phyloP scores from a whole-genome alignment of 1,140 invertebrate genomes.

The Drosophila repletoides region DNA sequence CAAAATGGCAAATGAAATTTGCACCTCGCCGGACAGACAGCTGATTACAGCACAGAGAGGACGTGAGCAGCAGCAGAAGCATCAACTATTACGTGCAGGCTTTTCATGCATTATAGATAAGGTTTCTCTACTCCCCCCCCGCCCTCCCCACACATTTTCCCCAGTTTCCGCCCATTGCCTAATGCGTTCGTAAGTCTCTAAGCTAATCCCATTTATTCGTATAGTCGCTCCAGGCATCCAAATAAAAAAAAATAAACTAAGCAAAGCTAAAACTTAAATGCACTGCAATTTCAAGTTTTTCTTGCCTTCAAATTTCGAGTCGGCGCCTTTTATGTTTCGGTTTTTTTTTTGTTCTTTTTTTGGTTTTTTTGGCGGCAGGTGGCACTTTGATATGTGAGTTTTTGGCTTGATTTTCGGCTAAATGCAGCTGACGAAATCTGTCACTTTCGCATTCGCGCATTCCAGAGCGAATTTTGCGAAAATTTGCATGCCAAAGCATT shows the following conservation, averaged over 20 bases:
- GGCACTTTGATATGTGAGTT: slow-evolving; percentile 37
- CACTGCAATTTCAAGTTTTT: slow-evolving; percentile 52
- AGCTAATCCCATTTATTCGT: slow-evolving; percentile 62
- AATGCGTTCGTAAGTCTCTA: slow-evolving; percentile 71
- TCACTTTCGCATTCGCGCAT: slow-evolving; percentile 42
- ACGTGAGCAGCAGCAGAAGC: slow-evolving; percentile 17
- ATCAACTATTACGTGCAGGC: slow-evolving; percentile 51
- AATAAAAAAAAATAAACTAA: slow-evolving; percentile 35
- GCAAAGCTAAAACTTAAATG: slow-evolving; percentile 58
- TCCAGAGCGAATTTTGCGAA: slow-evolving; percentile 38
- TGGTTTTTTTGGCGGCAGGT: slow-evolving; percentile 35
- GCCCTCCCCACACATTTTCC: not conserved
- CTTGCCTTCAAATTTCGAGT: too few relatives aligned
- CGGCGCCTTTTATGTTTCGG: slow-evolving; percentile 35
- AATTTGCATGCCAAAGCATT: slow-evolving; percentile 78
- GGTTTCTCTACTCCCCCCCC: not conserved
- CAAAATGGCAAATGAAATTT: slow-evolving; percentile 58
- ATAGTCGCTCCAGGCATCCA: slow-evolving; percentile 14
- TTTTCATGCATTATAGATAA: slow-evolving; percentile 36
- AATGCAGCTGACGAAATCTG: slow-evolving; percentile 33
- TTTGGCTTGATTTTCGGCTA: slow-evolving; percentile 2
- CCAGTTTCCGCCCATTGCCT: slow-evolving; percentile 17
- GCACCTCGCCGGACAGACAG: slow-evolving; percentile 52
- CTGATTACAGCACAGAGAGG: slow-evolving; percentile 34
- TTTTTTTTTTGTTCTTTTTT: too few relatives aligned